Evolutionary conservation across 2,888 invertebrate species (phyloP), one percentile per base, ranked within the genome.

Genomic region (Enchytraeus crypticus): DNA sequence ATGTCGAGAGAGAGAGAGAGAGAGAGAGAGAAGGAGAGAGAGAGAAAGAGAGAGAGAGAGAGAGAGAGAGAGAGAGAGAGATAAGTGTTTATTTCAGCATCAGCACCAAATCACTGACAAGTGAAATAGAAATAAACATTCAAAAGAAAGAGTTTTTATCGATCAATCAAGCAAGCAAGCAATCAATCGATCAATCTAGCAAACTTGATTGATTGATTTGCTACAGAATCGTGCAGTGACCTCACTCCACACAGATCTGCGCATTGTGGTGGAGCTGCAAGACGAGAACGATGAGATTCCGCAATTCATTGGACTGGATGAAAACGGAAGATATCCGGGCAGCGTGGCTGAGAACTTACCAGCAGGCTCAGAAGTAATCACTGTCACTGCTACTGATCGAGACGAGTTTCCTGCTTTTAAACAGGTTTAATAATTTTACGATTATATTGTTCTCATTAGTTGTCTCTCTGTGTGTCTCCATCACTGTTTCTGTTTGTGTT

Each of bases 241-340:
- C 71, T 71, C 76, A 8, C 62, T 74, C 47, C 73, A 73, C 53
- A 72, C 71, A 32, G 74, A 75, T 51, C 73, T 76, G 23, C 86
- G 93, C 57, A 91, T 95, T 57, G 92, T 92, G 69, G 92, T 96
- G 76, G 90, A 91, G 80, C 89, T 96, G 67, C 89, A 90, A 77
- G 96, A 96, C 80, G 90, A 92, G 62, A 96, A 96, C 81, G 96
- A 97, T 78, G 96, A 97, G 79, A 89, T 91, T 1, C 93, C 97
- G 0, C 91, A 93, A 81, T 97, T 98, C 83, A 90, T 96, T 82
- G 77, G 77, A 11, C 66, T 74, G 43, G 73, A 74, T 55, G 70
- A 72, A 21, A 96, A 96, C 81, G 87, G 92, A 0, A 95, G 96
- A 0, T 83, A 95, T 71, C 95, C 95, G 30, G 92, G 95, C 0